Evolutionary conservation across 2,113 vertebrate species (phyloP).

Genomic region (Spheniscus mendiculus): DNA sequence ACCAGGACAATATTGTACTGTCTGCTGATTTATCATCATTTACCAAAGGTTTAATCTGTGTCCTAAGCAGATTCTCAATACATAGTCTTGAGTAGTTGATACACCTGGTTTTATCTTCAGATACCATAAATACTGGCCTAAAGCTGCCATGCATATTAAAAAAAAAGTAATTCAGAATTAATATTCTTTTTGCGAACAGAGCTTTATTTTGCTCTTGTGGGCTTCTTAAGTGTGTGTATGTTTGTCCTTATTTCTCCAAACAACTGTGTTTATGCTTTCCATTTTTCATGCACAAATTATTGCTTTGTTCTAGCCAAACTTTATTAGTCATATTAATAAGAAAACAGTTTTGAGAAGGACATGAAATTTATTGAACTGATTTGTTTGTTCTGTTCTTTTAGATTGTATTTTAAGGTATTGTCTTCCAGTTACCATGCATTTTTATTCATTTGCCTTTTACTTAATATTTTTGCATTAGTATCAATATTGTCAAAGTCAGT

Average conservation of each 20-base stretch:
- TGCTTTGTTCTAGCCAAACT: neutral
- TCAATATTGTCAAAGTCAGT: neutral
- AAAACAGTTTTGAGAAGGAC: neutral
- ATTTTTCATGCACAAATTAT: neutral
- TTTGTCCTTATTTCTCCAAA: neutral
- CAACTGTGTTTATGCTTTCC: neutral
- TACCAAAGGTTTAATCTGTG: neutral
- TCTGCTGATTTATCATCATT: neutral
- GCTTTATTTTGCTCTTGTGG: neutral
- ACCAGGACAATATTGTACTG: neutral
- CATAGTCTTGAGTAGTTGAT: neutral
- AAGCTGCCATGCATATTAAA: neutral
- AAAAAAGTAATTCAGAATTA: neutral
- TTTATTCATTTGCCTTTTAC: neutral
- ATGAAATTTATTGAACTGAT: neutral
- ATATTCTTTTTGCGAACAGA: neutral
- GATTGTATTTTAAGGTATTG: neutral
- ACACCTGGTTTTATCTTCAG: neutral
- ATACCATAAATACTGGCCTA: neutral
- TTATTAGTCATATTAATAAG: slow-evolving; percentile 9
- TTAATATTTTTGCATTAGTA: neutral
- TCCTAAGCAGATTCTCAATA: neutral
- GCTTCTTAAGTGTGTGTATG: neutral
- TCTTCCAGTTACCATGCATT: neutral
- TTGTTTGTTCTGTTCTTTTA: neutral